phyloP scores from a whole-genome alignment of 2,797 vertebrate species.

The Gambelia wislizenii region DNA sequence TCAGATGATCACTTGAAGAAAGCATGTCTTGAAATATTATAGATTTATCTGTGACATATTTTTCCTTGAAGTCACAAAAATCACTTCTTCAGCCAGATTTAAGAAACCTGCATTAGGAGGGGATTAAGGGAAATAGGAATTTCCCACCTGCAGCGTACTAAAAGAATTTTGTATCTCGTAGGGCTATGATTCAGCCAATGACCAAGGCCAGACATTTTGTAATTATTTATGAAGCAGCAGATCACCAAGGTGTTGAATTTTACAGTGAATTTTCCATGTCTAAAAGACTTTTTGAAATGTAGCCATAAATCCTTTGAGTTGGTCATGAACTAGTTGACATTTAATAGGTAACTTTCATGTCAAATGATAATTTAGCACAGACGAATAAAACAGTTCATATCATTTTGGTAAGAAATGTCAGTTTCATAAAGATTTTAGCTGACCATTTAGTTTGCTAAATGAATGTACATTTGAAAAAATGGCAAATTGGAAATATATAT shows the following conservation, averaged over 20 bases:
- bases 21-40: background rate
- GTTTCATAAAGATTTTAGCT: background rate
- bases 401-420: background rate
- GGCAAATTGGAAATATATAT: no score
- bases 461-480: background rate
- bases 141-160: background rate
- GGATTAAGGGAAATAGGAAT: background rate
- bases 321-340: slow-evolving; percentile 5
- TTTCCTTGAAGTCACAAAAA: background rate
- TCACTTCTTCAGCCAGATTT: background rate
- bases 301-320: slow-evolving; percentile 30
- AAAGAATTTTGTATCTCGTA: background rate
- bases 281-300: slow-evolving; percentile 9
- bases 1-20: slow-evolving; percentile 14
- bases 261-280: background rate
- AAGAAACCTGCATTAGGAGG: background rate
- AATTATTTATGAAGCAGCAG: slow-evolving; percentile 9
- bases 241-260: background rate
- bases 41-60: background rate
- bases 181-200: slow-evolving; percentile 13
- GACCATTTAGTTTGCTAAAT: background rate
- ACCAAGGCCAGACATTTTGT: slow-evolving; percentile 14
- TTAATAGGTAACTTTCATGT: slow-evolving; percentile 13
- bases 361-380: background rate
- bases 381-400: background rate